These are phyloP conservation scores for Microplitis demolitor DNA, from an alignment of 1,140 invertebrate genomes.

Conservation along the genomic window DNA sequence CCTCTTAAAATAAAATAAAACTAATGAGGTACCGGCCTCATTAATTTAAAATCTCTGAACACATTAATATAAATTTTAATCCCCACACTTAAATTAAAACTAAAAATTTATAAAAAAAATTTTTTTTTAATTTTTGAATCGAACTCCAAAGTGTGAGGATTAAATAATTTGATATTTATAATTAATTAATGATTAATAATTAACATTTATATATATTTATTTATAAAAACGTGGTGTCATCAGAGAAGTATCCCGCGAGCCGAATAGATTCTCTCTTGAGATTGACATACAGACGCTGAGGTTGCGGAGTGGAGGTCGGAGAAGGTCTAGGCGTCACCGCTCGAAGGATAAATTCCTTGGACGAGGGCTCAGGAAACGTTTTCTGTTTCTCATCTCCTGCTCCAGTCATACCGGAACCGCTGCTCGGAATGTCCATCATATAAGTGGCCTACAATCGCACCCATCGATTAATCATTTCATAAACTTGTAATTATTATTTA, in stretches of 20 bases:
- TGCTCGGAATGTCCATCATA: conserved; percentile 44
- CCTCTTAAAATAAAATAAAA: not conserved
- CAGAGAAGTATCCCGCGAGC: conserved; percentile 73
- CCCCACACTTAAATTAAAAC: no score
- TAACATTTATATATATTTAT: not conserved
- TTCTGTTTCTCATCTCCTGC: conserved; percentile 39
- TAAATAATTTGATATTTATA: no score
- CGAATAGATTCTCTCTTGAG: conserved; percentile 69
- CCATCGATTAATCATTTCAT: no score
- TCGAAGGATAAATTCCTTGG: conserved; percentile 74
- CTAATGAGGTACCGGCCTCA: not conserved
- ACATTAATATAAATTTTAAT: not conserved
- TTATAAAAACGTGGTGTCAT: conserved; percentile 72
- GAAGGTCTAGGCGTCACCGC: conserved; percentile 67
- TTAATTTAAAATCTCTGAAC: not conserved
- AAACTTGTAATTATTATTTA: not conserved
- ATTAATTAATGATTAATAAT: not conserved
- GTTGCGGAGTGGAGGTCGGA: conserved; percentile 65
- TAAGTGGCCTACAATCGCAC: conserved; percentile 43
- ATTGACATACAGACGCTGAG: conserved; percentile 71
- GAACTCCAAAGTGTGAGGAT: no score
- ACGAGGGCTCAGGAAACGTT: conserved; percentile 64
- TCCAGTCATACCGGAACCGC: conserved; percentile 32
- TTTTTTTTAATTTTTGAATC: no score
- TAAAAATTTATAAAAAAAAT: no score